Evolutionary conservation across 2,888 invertebrate genomes (phyloP).

Genomic region (Melitaea athalia): DNA sequence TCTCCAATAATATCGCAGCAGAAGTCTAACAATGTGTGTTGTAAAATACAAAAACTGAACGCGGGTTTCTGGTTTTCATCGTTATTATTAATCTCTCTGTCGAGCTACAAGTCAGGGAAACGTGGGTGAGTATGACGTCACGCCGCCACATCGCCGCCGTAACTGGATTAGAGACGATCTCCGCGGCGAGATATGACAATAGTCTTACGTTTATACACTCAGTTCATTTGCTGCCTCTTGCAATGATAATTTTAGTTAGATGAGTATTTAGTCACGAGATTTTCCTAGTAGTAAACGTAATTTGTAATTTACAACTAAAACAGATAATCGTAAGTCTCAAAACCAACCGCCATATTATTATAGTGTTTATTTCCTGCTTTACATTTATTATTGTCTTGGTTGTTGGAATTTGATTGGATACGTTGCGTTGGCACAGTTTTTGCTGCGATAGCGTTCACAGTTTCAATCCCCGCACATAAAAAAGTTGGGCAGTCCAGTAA

Average conservation of each 20-base stretch:
- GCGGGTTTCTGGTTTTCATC: background rate
- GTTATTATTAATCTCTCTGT: background rate
- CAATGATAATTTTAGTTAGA: background rate
- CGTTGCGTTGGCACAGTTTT: no score
- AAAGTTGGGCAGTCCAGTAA: no score
- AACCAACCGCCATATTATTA: no score
- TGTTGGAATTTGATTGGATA: no score
- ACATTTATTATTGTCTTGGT: no score
- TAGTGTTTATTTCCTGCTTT: no score
- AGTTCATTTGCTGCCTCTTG: background rate
- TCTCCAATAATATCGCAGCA: background rate
- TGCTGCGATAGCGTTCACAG: no score
- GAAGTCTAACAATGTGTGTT: background rate
- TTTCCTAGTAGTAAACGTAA: no score
- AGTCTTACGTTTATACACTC: no score
- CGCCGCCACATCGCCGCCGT: conserved; percentile 13
- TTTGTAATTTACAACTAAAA: no score
- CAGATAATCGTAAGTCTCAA: no score
- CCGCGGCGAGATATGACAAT: conserved; percentile 3
- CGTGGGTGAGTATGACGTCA: background rate
- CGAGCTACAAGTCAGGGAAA: background rate
- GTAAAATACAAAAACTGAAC: background rate
- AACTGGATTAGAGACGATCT: conserved; percentile 11
- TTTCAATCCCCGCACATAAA: no score
- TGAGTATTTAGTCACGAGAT: background rate